Percentiles rank a stretch among this genome's conserved stretches.
Conservation (phyloP, 2,797 vertebrate genomes). For the Coilia nasus region DNA sequence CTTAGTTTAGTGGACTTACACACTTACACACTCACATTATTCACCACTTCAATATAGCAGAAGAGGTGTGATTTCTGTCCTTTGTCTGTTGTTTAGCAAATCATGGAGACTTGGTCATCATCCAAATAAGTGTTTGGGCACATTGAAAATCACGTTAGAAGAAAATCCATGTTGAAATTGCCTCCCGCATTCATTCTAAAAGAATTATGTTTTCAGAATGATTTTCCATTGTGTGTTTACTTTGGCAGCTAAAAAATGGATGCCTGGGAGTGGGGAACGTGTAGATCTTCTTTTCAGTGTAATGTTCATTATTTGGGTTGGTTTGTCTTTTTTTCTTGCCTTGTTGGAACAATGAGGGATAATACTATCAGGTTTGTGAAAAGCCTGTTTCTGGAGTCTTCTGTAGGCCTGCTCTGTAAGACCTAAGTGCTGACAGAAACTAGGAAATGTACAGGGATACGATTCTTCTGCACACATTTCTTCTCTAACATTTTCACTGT, state of each 20-base stretch:
- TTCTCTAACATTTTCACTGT: neutral
- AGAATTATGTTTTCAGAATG: neutral
- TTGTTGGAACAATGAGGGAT: neutral
- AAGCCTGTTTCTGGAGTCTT: neutral
- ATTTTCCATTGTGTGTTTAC: neutral
- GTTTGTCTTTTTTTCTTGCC: neutral
- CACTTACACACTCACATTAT: neutral
- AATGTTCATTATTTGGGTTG: neutral
- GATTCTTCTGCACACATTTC: neutral
- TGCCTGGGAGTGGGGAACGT: neutral
- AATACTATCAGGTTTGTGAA: neutral
- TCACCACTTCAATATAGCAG: neutral
- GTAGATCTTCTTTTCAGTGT: neutral
- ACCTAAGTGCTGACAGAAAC: slow-evolving; percentile 6
- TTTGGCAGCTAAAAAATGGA: neutral
- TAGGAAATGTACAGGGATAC: slow-evolving; percentile 23
- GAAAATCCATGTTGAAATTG: neutral
- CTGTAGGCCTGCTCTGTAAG: neutral
- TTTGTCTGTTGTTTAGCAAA: neutral
- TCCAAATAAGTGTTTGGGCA: neutral
- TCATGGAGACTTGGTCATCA: neutral
- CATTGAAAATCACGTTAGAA: neutral
- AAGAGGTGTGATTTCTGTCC: neutral
- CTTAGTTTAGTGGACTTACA: neutral
- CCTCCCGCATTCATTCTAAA: neutral